A percentile compares a stretch with the other conserved stretches of the same genome.
These are phyloP conservation scores for Pteromalus puparum DNA, from an alignment of 1,140 invertebrate genomes.

Conservation along the genomic window DNA sequence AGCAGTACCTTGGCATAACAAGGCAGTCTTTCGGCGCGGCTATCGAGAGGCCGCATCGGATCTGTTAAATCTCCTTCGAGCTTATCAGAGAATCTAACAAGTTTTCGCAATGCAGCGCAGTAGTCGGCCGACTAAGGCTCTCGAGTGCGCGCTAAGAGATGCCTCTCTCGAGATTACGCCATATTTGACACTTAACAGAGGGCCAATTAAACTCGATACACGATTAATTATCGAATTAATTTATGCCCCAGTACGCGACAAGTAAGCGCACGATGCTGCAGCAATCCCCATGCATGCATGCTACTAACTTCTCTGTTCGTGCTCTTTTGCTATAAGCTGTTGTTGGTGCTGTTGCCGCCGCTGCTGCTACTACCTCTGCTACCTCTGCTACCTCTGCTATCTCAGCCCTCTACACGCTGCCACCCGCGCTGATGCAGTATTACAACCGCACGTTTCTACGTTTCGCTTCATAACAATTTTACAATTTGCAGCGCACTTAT, in stretches of 20 bases:
- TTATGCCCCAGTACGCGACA: constrained; percentile 24
- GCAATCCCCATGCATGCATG: not conserved
- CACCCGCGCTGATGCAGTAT: too few species aligned
- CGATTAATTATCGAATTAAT: constrained; percentile 51
- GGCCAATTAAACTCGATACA: constrained; percentile 49
- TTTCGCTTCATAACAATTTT: too few species aligned
- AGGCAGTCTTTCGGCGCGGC: not conserved
- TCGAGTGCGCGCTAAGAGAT: not conserved
- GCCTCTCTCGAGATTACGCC: constrained; percentile 19
- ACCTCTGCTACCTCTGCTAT: too few species aligned
- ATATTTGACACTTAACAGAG: constrained; percentile 51
- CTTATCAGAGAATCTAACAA: constrained; percentile 47
- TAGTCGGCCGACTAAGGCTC: not conserved
- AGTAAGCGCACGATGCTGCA: not conserved
- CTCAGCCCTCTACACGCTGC: too few species aligned
- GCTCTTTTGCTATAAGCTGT: not conserved
- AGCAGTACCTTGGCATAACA: constrained; percentile 27
- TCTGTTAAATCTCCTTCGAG: constrained; percentile 32
- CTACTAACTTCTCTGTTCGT: not conserved
- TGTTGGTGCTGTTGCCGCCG: too few species aligned
- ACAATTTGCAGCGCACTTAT: too few species aligned
- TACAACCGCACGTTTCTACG: too few species aligned
- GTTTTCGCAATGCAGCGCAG: constrained; percentile 33
- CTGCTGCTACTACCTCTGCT: too few species aligned
- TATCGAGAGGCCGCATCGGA: constrained; percentile 38